Conservation (phyloP, 2,113 vertebrate species). For the Osmerus eperlanus region DNA sequence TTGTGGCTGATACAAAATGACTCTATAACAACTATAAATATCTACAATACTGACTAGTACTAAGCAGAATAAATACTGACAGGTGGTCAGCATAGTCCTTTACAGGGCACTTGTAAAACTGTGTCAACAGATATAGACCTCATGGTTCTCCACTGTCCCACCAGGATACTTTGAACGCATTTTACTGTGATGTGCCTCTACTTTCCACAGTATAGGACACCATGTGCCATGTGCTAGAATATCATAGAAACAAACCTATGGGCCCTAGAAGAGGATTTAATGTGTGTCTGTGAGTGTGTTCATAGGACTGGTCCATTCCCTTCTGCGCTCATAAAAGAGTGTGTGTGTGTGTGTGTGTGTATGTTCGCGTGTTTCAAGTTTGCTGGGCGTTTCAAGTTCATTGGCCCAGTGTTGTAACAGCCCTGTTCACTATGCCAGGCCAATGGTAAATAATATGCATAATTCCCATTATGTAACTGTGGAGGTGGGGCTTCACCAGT, state of each 20-base stretch:
- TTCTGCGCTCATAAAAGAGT: slow-evolving; percentile 61
- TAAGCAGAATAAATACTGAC: not conserved
- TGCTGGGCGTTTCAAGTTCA: too few species aligned
- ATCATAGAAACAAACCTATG: slow-evolving; percentile 11
- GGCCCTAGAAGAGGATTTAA: slow-evolving; percentile 18
- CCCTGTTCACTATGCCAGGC: slow-evolving; percentile 1
- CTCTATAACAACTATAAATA: too few species aligned
- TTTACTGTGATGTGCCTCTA: slow-evolving; percentile 19
- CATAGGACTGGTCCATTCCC: slow-evolving; percentile 31
- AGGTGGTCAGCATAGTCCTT: slow-evolving; percentile 22
- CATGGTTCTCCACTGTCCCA: not conserved
- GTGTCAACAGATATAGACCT: slow-evolving; percentile 22
- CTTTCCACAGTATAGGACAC: slow-evolving; percentile 16
- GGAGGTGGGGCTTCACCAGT: slow-evolving; percentile 21
- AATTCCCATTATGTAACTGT: slow-evolving; percentile 57
- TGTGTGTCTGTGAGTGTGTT: slow-evolving; percentile 24
- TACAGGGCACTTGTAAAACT: slow-evolving; percentile 18
- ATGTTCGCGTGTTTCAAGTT: not conserved
- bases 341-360: slow-evolving; percentile 42
- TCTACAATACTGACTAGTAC: not conserved
- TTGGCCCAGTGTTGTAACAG: not conserved
- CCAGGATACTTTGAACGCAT: not conserved
- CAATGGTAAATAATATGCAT: slow-evolving; percentile 34
- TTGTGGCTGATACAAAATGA: too few species aligned
- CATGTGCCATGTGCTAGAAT: slow-evolving; percentile 13